phyloP scores from a whole-genome alignment of 2,888 invertebrate genomes.

The Tetranychus piercei region DNA sequence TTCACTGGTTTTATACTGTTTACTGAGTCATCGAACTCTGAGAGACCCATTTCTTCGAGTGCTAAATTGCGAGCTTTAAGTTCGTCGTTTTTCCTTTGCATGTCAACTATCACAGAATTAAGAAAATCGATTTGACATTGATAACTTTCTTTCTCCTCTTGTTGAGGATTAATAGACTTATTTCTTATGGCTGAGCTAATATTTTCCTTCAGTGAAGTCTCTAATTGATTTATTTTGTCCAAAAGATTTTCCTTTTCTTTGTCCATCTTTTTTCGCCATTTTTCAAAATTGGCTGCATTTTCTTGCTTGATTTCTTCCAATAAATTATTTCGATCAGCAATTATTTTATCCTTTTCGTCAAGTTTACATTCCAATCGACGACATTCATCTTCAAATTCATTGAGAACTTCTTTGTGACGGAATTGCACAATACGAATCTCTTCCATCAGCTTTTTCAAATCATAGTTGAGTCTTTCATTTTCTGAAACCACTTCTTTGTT shows the following conservation, averaged over 20 bases:
- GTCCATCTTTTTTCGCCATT: conserved; percentile 15
- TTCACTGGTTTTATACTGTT: neutral
- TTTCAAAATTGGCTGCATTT: conserved; percentile 12
- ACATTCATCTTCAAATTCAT: conserved; percentile 24
- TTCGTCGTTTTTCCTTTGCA: conserved; percentile 77
- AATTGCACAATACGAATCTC: neutral
- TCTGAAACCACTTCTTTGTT: conserved; percentile 14
- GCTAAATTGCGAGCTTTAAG: conserved; percentile 42
- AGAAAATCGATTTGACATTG: conserved; percentile 48
- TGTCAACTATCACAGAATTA: conserved; percentile 87
- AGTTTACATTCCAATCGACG: conserved; percentile 19
- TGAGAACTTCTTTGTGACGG: conserved; percentile 19
- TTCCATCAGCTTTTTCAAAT: conserved; percentile 6
- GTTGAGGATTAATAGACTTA: neutral
- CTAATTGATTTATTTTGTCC: conserved; percentile 14
- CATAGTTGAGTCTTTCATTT: conserved; percentile 7
- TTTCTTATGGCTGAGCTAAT: neutral
- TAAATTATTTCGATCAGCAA: conserved; percentile 13
- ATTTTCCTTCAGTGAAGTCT: conserved; percentile 4
- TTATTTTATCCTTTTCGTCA: conserved; percentile 12
- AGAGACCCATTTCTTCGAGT: conserved; percentile 21
- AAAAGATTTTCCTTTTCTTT: conserved; percentile 17
- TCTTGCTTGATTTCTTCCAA: conserved; percentile 15
- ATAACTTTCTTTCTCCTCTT: conserved; percentile 15
- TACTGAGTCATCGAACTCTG: conserved; percentile 2